Evolutionary conservation across 2,113 vertebrate genomes (phyloP).

Genomic region (Clarias macrocephalus): DNA sequence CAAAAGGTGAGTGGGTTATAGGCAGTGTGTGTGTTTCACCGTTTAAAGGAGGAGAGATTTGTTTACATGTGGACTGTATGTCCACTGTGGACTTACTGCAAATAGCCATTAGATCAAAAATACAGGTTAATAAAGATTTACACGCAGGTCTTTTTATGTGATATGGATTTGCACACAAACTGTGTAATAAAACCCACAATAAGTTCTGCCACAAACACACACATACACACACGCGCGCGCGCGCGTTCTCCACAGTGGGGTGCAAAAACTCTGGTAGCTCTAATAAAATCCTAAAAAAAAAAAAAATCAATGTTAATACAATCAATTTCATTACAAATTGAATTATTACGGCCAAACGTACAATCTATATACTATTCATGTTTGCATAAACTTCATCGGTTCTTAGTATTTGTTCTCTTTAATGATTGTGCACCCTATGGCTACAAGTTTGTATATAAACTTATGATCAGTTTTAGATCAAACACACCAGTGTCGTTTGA

Average conservation of each 20-base stretch:
- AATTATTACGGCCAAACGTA: background rate
- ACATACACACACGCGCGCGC: background rate
- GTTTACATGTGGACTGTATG: background rate
- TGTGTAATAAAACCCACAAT: background rate
- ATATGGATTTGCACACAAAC: background rate
- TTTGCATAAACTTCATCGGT: background rate
- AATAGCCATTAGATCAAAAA: background rate
- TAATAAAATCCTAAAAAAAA: no score
- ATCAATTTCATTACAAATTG: background rate
- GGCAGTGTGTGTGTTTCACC: background rate
- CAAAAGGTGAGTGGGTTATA: conserved; percentile 2
- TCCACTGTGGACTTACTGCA: background rate
- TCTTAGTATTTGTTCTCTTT: background rate
- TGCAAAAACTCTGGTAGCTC: background rate
- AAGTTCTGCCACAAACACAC: background rate
- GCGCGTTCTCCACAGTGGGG: background rate
- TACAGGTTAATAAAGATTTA: background rate
- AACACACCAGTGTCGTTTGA: background rate
- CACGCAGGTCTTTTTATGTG: background rate
- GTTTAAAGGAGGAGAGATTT: background rate
- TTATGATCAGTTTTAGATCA: background rate
- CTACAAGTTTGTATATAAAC: background rate
- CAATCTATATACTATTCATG: no score
- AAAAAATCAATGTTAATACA: no score
- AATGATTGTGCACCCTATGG: background rate